Conservation (phyloP, 2,113 vertebrate genomes). For the Thalassoma bifasciatum region DNA sequence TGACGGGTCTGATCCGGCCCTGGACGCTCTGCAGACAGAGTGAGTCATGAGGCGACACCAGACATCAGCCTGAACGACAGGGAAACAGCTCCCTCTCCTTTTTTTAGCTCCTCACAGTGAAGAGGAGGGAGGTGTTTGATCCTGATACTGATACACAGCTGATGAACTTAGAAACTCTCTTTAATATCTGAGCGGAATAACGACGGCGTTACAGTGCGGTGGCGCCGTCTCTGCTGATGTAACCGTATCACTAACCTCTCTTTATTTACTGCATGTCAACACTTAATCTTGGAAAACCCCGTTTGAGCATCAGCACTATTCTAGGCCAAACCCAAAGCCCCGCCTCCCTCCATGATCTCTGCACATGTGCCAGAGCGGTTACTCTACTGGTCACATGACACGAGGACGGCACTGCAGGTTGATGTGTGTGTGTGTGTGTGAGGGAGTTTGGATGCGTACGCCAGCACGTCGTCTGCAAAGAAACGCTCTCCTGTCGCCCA, state of each 20-base stretch:
- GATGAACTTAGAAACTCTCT: no score
- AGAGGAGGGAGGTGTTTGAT: no score
- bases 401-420: neutral
- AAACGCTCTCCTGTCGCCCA: neutral
- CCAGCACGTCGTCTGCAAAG: neutral
- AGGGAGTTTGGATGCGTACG: neutral
- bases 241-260: slow-evolving; percentile 31
- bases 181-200: neutral
- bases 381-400: slow-evolving; percentile 12
- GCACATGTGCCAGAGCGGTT: neutral
- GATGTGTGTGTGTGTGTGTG: slow-evolving; percentile 15
- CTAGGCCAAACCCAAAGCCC: slow-evolving; percentile 12
- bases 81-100: neutral
- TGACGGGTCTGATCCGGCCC: slow-evolving; percentile 17
- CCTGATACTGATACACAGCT: no score
- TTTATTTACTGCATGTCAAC: slow-evolving; percentile 10
- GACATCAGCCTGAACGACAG: slow-evolving; percentile 20
- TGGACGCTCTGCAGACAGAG: slow-evolving; percentile 19
- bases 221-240: neutral
- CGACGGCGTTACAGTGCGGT: neutral
- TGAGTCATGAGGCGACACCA: slow-evolving; percentile 52
- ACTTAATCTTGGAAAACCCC: slow-evolving; percentile 62
- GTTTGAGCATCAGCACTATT: slow-evolving; percentile 11
- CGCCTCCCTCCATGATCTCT: slow-evolving; percentile 19
- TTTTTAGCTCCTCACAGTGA: neutral